Base-by-base conservation (phyloP, 2,113 vertebrate species). In the Strix uralensis region DNA sequence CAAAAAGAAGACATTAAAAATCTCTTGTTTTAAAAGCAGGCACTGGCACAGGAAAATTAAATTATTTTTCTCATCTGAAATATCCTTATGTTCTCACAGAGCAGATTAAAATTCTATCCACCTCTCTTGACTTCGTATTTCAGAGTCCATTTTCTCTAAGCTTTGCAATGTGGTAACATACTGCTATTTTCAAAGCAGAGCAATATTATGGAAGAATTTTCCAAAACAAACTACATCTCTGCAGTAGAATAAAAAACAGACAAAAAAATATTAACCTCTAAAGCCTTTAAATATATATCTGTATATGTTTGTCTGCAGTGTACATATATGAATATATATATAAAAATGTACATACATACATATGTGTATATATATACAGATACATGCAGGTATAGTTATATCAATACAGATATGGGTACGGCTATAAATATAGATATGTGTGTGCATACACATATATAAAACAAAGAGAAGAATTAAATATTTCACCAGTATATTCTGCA, bases 31-130 rank as follows among this genome's bases (percentile, higher is more conserved):
- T 67, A 81, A 91, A 77, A 34, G 15, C 26, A 79, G 25, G 2
- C 46, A 80, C 82, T 3, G 1, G 11, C n/a, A 86, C n/a, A 78
- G 12, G 36, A 88, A 96, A 77, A 90, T 12, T 26, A 90, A 77
- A 72, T 73, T 54, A 22, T 81, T 93, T 93, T 92, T 78, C 59
- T 91, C 40, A 47, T 55, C 54, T 88, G 54, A 95, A 95, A 81
- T 13, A 81, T 42, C 36, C 3, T 46, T 70, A 52, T 19, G 15
- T 58, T 86, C 71, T 94, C 55, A 83, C 30, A 90, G 42, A 78
- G 11, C 21, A 70, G 42, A 78, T 72, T 74, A 72, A 86, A 91
- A 91, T 95, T 94, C 83, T 73, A 4, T 46, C 17, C 2, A 0
- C 20, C 29, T 66, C 47, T 86, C 36, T 25, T 38, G 34, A 44